phyloP scores from a whole-genome alignment of 2,888 invertebrate genomes.

The Penaeus monodon region DNA sequence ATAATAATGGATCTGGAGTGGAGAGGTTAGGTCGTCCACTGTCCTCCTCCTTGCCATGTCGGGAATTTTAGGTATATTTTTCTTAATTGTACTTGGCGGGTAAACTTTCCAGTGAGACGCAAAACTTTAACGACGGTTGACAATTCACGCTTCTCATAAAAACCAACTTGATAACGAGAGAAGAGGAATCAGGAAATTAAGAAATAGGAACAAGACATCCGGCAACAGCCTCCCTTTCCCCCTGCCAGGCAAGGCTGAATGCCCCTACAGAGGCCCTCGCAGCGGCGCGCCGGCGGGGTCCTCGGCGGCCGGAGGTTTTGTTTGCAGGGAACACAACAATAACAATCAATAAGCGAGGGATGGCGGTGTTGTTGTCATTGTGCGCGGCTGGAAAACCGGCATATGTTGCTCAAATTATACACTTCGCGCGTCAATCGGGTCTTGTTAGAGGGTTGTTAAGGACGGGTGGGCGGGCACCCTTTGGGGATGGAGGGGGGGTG shows the following conservation, averaged over 20 bases:
- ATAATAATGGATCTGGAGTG: conserved; percentile 21
- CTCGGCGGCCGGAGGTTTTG: conserved; percentile 3
- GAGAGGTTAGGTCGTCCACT: not conserved
- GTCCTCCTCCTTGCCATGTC: too few relatives aligned
- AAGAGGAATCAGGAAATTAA: too few relatives aligned
- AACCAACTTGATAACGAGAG: too few relatives aligned
- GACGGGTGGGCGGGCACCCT: not conserved
- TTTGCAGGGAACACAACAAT: conserved; percentile 49
- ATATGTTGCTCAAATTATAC: conserved; percentile 52
- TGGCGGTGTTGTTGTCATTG: conserved; percentile 46
- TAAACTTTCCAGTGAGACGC: too few relatives aligned
- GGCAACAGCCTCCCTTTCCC: too few relatives aligned
- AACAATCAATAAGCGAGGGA: conserved; percentile 51
- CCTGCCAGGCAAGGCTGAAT: not conserved
- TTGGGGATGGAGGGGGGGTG: not conserved
- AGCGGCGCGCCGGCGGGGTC: not conserved
- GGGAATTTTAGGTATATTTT: too few relatives aligned
- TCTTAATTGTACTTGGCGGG: too few relatives aligned
- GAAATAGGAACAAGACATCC: too few relatives aligned
- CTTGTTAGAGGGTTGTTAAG: not conserved
- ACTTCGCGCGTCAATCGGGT: conserved; percentile 31
- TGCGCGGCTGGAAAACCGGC: conserved; percentile 47
- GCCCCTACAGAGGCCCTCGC: not conserved
- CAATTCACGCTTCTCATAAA: too few relatives aligned
- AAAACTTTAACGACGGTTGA: too few relatives aligned